phyloP scores from a whole-genome alignment of 1,140 invertebrate species.

The Anthonomus grandis region DNA sequence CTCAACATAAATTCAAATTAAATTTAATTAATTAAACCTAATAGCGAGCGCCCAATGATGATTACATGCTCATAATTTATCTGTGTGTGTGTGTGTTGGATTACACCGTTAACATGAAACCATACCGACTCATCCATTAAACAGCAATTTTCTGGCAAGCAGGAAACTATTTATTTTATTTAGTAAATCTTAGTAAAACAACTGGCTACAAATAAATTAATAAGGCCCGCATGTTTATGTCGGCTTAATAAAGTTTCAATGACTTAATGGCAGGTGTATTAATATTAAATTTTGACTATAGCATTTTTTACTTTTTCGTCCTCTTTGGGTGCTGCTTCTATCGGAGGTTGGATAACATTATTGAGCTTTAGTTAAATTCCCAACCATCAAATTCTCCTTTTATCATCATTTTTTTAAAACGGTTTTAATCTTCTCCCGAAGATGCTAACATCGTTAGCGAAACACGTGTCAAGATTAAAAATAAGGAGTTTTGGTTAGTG shows the following conservation, averaged over 20 bases:
- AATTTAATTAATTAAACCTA: conserved; percentile 32
- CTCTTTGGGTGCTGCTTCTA: no score
- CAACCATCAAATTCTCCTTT: no score
- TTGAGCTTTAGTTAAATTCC: no score
- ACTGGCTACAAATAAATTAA: not conserved
- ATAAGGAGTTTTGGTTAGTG: no score
- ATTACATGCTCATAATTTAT: conserved; percentile 28
- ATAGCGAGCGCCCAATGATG: conserved; percentile 17
- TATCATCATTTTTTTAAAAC: no score
- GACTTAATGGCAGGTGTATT: no score
- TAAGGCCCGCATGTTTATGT: not conserved
- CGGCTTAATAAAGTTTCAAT: not conserved
- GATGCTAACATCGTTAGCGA: no score
- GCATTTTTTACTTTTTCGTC: no score
- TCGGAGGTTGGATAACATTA: no score
- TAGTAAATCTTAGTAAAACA: conserved; percentile 3
- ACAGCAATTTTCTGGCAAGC: conserved; percentile 8
- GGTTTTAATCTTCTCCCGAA: no score
- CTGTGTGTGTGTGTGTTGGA: conserved; percentile 5
- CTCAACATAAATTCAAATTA: conserved; percentile 31
- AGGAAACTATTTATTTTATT: not conserved
- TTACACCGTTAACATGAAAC: conserved; percentile 10
- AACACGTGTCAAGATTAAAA: no score
- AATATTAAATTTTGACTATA: no score
- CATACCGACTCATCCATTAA: conserved; percentile 14